Percentiles rank a stretch among this genome's conserved stretches.
Evolutionary conservation across 1,140 invertebrate genomes (phyloP).

Genomic region (honey bee (Apis mellifera)): Amel_HAv3.1 CM009935.2:1088001-1088500

Average conservation of each 20-base stretch:
- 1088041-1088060: neutral
- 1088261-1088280: neutral
- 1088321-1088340: slow-evolving; percentile 59
- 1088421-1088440: no score
- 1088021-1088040: neutral
- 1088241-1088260: slow-evolving; percentile 21
- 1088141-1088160: slow-evolving; percentile 38
- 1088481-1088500: no score
- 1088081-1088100: neutral
- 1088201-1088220: slow-evolving; percentile 26
- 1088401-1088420: slow-evolving; percentile 37
- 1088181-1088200: slow-evolving; percentile 27
- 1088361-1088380: slow-evolving; percentile 53
- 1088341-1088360: slow-evolving; percentile 68
- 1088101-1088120: neutral
- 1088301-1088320: slow-evolving; percentile 54
- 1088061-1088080: neutral
- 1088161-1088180: neutral
- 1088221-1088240: slow-evolving; percentile 15
- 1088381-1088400: slow-evolving; percentile 63
- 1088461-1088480: no score
- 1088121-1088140: slow-evolving; percentile 5
- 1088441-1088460: no score
- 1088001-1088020: neutral
- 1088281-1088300: slow-evolving; percentile 56